A percentile compares a stretch with the other conserved stretches of the same genome.
Conservation (phyloP, 2,888 invertebrate genomes). For the Drosophila nr. medialis region DNA sequence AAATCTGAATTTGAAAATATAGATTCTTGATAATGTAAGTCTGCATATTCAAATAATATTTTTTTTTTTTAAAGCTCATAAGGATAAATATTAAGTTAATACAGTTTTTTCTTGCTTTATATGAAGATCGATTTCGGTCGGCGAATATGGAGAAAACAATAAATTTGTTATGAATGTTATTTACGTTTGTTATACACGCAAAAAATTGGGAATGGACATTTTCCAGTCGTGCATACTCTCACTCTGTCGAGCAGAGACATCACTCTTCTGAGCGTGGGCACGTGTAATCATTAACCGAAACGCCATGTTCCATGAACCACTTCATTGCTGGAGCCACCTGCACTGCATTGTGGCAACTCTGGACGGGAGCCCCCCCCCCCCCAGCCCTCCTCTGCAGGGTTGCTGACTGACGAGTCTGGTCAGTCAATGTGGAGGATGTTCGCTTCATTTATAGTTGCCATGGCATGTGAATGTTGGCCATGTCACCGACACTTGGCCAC, state of each 20-base stretch:
- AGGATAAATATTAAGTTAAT: not conserved
- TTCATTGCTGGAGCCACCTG: conserved; percentile 46
- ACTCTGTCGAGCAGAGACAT: not conserved
- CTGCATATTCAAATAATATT: no score
- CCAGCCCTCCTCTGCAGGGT: not conserved
- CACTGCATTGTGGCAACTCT: conserved; percentile 14
- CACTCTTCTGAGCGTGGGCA: conserved; percentile 43
- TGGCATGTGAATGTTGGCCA: conserved; percentile 40
- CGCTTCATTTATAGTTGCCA: conserved; percentile 60
- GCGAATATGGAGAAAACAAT: not conserved
- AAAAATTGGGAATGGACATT: not conserved
- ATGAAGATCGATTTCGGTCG: not conserved
- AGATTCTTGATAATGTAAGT: no score
- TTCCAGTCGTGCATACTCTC: not conserved
- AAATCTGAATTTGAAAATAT: no score
- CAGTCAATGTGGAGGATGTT: conserved; percentile 34
- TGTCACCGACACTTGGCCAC: conserved; percentile 51
- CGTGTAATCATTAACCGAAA: conserved; percentile 69
- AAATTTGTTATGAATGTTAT: not conserved
- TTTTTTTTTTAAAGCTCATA: no score
- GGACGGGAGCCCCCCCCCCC: not conserved
- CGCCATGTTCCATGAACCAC: conserved; percentile 62
- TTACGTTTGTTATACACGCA: not conserved
- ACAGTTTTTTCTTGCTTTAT: not conserved
- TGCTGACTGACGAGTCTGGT: conserved; percentile 24